Evolutionary conservation across 2,888 invertebrate species (phyloP).

Genomic region (Gari tellinella): DNA sequence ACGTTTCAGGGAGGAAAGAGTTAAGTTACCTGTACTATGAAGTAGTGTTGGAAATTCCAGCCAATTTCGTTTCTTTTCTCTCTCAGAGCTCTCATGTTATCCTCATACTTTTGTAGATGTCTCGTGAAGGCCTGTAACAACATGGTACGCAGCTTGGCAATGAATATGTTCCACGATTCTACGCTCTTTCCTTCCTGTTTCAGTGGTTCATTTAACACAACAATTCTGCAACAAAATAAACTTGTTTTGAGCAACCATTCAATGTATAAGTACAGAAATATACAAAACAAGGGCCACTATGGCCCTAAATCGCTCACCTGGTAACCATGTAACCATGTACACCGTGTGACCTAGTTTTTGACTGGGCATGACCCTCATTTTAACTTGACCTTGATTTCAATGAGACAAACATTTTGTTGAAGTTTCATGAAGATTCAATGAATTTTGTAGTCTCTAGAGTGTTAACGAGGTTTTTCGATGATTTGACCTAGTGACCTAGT

Average conservation of each 20-base stretch:
- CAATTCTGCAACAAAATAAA: slow-evolving; percentile 36
- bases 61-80: slow-evolving; percentile 95
- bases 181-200: slow-evolving; percentile 92
- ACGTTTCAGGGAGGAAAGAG: too few species aligned
- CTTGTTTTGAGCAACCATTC: not conserved
- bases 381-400: too few species aligned
- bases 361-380: too few species aligned
- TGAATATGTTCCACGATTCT: slow-evolving; percentile 95
- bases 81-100: slow-evolving; percentile 94
- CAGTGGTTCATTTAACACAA: slow-evolving; percentile 95
- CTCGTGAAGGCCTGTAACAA: slow-evolving; percentile 94
- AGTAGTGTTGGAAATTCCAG: slow-evolving; percentile 98
- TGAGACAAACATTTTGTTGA: too few species aligned
- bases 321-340: too few species aligned
- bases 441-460: too few species aligned
- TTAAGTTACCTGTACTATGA: slow-evolving; percentile 94
- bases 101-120: slow-evolving; percentile 92
- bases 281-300: too few species aligned
- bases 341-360: too few species aligned
- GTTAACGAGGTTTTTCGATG: too few species aligned
- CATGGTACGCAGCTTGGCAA: slow-evolving; percentile 92
- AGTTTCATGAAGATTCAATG: too few species aligned
- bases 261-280: not conserved
- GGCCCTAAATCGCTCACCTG: too few species aligned
- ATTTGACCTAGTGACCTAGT: too few species aligned